Conservation (phyloP, 2,113 vertebrate species). For the Nematolebias whitei region DNA sequence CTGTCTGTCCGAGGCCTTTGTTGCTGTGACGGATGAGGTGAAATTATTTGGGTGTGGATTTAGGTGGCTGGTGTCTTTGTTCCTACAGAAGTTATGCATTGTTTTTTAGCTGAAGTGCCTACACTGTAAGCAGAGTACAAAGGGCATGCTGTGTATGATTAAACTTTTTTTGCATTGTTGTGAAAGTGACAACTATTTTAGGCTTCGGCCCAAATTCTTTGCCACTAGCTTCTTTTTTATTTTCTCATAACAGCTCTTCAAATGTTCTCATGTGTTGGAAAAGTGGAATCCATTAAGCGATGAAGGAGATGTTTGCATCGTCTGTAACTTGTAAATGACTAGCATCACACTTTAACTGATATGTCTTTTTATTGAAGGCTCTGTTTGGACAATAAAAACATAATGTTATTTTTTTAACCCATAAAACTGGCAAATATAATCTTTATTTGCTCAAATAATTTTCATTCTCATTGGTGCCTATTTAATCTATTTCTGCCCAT, state of each 20-base stretch:
- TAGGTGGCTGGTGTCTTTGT: slow-evolving; percentile 14
- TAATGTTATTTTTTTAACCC: too few relatives aligned
- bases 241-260: neutral
- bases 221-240: neutral
- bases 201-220: neutral
- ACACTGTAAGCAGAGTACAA: slow-evolving; percentile 5
- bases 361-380: neutral
- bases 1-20: slow-evolving; percentile 11
- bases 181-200: slow-evolving; percentile 15
- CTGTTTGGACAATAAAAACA: too few relatives aligned
- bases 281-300: neutral
- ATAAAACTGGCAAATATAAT: too few relatives aligned
- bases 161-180: slow-evolving; percentile 6
- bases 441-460: too few relatives aligned
- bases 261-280: neutral
- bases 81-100: slow-evolving; percentile 28
- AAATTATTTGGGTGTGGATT: slow-evolving; percentile 55
- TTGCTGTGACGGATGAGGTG: slow-evolving; percentile 41
- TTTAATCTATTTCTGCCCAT: neutral
- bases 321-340: neutral
- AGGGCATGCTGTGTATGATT: slow-evolving; percentile 14
- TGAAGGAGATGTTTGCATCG: neutral
- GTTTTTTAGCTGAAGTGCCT: slow-evolving; percentile 37
- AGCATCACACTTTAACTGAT: neutral
- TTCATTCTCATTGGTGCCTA: neutral